Evolutionary conservation across 2,797 vertebrate species (phyloP).

Genomic region (Sebastiscus tertius): DNA sequence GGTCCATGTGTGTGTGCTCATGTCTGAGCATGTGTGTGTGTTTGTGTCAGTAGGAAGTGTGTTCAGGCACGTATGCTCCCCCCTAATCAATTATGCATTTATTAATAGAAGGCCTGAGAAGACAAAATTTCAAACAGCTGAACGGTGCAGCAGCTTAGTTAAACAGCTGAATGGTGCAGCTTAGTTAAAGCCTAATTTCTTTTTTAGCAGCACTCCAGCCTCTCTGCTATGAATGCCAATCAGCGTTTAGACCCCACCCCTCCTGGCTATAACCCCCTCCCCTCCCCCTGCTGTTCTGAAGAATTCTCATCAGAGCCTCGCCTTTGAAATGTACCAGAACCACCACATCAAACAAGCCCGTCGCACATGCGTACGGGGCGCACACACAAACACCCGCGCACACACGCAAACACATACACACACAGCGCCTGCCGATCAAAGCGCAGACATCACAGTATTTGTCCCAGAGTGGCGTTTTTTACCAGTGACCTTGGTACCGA

Average conservation of each 20-base stretch:
- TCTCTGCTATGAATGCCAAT: conserved; percentile 83
- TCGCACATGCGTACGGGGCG: conserved; percentile 61
- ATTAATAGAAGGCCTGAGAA: conserved; percentile 85
- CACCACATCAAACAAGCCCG: conserved; percentile 81
- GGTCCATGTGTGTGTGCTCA: conserved; percentile 40
- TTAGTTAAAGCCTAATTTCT: conserved; percentile 85
- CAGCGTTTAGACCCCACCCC: conserved; percentile 79
- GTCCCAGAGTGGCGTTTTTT: conserved; percentile 59
- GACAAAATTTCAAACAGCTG: conserved; percentile 83
- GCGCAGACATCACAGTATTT: conserved; percentile 64
- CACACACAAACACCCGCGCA: conserved; percentile 26
- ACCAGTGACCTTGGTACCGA: conserved; percentile 70
- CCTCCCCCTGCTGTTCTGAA: conserved; percentile 77
- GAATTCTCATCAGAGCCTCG: conserved; percentile 81
- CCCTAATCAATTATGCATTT: conserved; percentile 84
- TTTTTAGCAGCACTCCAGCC: conserved; percentile 81
- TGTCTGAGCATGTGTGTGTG: conserved; percentile 61
- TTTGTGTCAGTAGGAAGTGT: conserved; percentile 67
- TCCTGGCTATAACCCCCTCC: conserved; percentile 68
- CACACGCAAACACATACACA: conserved; percentile 2
- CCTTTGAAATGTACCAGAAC: conserved; percentile 84
- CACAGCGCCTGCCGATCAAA: conserved; percentile 61
- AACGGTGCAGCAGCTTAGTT: conserved; percentile 82
- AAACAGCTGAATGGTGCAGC: conserved; percentile 84
- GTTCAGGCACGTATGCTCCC: conserved; percentile 74